Evolutionary conservation across 64 coral and sea anemone species (phyloP), one percentile per base, ranked within the genome.

Genomic region (Stylophora pistillata): DNA sequence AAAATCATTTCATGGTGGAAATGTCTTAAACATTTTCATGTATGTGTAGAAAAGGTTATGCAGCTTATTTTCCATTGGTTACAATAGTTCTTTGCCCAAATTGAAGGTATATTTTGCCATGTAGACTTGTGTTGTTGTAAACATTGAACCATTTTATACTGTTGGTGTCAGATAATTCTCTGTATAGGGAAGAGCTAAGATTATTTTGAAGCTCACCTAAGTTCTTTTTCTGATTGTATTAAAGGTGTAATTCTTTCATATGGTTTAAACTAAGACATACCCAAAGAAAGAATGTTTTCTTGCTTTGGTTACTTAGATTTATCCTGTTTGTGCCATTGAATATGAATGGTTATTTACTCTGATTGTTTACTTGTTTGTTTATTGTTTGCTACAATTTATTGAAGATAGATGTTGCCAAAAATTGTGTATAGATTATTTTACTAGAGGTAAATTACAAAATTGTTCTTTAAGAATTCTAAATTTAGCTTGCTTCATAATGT

Each of bases 291-390:
- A 32, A 68, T 53, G 14, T 47, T 26, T 70, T 70, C 53, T n/a
- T 65, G 18, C 20, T 84, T 10, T 53, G 11, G 33, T 5, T 68
- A 68, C 0, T 23, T 47, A 47, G 37, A 47, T 47, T 47, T 7
- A 47, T 47, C 37, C 7, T 47, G 37, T 47, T 47, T 47, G 3
- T 47, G 7, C 37, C 37, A 47, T 47, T 47, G 37, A 63, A 64
- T 31, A 63, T 69, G 80, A 53, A 53, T 53, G 54, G 15, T 84
- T 54, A 70, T 69, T 26, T 54, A 41, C 41, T 68, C 26, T 69
- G 23, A n/a, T 82, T 69, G 31, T 69, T 84, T 54, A n/a, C 53
- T 84, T 68, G 58, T 53, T 69, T 69, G 23, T n/a, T 82, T 47
- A 14, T 70, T 54, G n/a, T 37, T 41, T 15, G 20, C 29, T 33